phyloP scores from a whole-genome alignment of 2,797 vertebrate species.

The Dromococcyx pavoninus region DNA sequence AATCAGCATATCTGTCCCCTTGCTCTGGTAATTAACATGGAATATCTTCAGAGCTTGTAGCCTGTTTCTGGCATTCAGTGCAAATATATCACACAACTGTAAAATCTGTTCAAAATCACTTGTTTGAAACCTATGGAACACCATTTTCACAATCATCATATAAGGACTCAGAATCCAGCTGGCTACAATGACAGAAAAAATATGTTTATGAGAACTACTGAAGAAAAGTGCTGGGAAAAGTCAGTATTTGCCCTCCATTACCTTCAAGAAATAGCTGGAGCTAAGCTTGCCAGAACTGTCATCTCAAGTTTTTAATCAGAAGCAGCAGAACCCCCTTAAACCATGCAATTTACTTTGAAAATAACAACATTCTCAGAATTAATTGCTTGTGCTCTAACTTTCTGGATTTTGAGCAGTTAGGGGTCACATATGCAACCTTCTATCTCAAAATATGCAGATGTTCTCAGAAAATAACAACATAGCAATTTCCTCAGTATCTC shows the following conservation, averaged over 20 bases:
- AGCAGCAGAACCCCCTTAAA: not conserved
- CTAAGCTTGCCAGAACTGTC: not conserved
- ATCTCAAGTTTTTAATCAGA: not conserved
- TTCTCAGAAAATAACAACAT: not conserved
- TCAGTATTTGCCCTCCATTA: not conserved
- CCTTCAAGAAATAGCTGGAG: not conserved
- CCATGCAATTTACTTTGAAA: not conserved
- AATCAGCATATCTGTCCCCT: not conserved
- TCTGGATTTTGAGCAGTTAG: not conserved
- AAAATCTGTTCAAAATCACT: not conserved
- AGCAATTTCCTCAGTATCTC: not conserved
- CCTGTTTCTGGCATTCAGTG: not conserved
- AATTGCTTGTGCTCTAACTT: not conserved
- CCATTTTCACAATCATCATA: not conserved
- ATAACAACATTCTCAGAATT: not conserved
- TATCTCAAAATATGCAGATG: conserved; percentile 3
- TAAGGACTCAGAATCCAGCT: not conserved
- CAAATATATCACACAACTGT: not conserved
- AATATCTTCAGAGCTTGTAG: not conserved
- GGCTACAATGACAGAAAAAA: not conserved
- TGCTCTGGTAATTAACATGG: not conserved
- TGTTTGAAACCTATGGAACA: not conserved
- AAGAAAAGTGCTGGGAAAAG: not conserved
- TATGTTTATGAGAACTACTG: not conserved
- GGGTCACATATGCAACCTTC: not conserved